phyloP scores from a whole-genome alignment of 2,888 invertebrate species.

The Athalia rosae region DNA sequence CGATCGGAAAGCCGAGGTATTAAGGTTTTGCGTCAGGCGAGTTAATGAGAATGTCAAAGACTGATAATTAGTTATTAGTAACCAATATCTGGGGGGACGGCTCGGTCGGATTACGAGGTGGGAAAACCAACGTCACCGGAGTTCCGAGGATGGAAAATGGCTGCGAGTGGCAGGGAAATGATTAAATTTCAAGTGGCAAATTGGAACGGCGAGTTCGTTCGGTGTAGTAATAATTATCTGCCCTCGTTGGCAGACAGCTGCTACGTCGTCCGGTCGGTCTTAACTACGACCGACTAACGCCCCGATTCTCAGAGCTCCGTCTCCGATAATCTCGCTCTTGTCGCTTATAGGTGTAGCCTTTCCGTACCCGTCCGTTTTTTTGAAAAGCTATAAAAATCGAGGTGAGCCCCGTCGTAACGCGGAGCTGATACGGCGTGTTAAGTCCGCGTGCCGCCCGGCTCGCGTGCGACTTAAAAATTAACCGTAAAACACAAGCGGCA shows the following conservation, averaged over 20 bases:
- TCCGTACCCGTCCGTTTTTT: not conserved
- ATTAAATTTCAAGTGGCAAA: constrained; percentile 43
- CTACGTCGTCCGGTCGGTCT: constrained; percentile 22
- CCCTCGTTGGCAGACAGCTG: constrained; percentile 31
- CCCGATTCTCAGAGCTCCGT: constrained; percentile 9
- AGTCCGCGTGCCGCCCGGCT: not conserved
- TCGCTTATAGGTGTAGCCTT: not conserved
- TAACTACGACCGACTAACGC: constrained; percentile 13
- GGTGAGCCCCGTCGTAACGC: too few relatives aligned
- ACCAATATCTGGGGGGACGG: constrained; percentile 51
- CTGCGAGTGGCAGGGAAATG: constrained; percentile 45
- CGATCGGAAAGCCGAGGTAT: constrained; percentile 32
- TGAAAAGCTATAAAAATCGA: not conserved
- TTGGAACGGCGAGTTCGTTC: constrained; percentile 43
- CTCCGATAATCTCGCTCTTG: not conserved
- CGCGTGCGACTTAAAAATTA: constrained; percentile 32
- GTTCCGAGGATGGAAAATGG: constrained; percentile 44
- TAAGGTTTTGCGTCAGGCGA: constrained; percentile 41
- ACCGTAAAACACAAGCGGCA: constrained; percentile 29
- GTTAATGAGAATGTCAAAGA: constrained; percentile 62
- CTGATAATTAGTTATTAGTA: constrained; percentile 59
- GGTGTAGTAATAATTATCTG: constrained; percentile 41
- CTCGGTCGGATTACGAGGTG: constrained; percentile 31
- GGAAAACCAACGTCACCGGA: not conserved
- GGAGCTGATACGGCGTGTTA: too few relatives aligned